phyloP scores from a whole-genome alignment of 2,888 invertebrate genomes.

The Polymixis lichenea region DNA sequence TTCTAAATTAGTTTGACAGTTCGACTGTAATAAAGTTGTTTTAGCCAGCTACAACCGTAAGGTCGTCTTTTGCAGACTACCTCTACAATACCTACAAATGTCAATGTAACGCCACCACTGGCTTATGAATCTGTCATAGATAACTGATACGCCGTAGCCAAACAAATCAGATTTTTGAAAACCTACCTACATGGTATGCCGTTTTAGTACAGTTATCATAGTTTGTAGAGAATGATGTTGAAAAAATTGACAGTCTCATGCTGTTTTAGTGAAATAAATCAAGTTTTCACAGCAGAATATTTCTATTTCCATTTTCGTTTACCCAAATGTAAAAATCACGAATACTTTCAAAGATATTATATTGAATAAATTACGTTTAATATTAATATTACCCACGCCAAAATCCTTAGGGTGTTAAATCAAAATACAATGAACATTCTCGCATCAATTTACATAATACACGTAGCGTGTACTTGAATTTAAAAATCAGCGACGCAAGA shows the following conservation, averaged over 20 bases:
- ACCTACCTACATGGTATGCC: not conserved
- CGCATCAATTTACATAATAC: conserved; percentile 82
- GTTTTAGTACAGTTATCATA: conserved; percentile 3
- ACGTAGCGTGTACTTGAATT: conserved; percentile 79
- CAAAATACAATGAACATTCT: conserved; percentile 74
- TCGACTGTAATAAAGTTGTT: too few species aligned
- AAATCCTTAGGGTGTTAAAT: conserved; percentile 65
- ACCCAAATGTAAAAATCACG: conserved; percentile 35
- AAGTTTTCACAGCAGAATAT: conserved; percentile 23
- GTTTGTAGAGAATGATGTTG: not conserved
- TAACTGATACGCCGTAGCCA: not conserved
- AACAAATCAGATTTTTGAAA: not conserved
- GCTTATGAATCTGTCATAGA: conserved; percentile 6
- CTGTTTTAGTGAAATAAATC: conserved; percentile 30
- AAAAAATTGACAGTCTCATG: conserved; percentile 19
- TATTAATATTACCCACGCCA: conserved; percentile 55
- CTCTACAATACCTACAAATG: not conserved
- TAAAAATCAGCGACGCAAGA: conserved; percentile 81
- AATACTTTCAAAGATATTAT: conserved; percentile 34
- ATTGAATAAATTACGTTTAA: conserved; percentile 60
- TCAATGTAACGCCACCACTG: not conserved
- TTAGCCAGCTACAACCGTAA: too few species aligned
- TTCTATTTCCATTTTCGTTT: conserved; percentile 22
- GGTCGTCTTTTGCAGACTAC: too few species aligned
- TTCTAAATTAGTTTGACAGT: too few species aligned